Evolutionary conservation across 2,113 vertebrate species (phyloP).

Genomic region (Pygoscelis antarcticus): DNA sequence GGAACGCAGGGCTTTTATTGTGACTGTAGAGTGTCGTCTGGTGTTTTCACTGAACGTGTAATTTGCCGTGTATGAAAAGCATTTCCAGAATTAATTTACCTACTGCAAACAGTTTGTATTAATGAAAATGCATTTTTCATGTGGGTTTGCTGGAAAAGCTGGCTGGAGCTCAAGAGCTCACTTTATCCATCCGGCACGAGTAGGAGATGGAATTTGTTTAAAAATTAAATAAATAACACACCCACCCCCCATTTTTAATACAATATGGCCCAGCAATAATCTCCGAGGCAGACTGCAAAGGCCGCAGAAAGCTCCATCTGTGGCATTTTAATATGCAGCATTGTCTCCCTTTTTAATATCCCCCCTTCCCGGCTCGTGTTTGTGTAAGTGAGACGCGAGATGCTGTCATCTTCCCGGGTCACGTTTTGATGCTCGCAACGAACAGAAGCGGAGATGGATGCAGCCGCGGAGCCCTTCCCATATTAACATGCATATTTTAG

Average conservation of each 20-base stretch:
- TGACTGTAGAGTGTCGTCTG: neutral
- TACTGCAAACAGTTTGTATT: conserved; percentile 77
- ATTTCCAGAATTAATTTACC: conserved; percentile 77
- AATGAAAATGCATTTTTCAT: conserved; percentile 71
- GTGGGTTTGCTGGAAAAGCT: conserved; percentile 53
- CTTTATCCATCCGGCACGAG: conserved; percentile 67
- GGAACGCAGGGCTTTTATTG: neutral
- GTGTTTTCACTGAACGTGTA: conserved; percentile 12
- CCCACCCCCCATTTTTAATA: conserved; percentile 48
- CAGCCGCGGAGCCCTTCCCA: conserved; percentile 18
- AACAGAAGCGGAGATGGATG: conserved; percentile 45
- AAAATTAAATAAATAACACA: conserved; percentile 72
- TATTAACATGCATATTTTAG: conserved; percentile 65
- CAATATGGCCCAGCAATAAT: conserved; percentile 54
- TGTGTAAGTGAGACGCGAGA: conserved; percentile 15
- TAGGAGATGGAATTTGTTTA: conserved; percentile 62
- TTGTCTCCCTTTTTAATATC: conserved; percentile 48
- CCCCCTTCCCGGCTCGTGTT: conserved; percentile 9
- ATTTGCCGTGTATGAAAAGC: conserved; percentile 70
- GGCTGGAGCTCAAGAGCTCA: conserved; percentile 57
- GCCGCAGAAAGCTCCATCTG: conserved; percentile 46
- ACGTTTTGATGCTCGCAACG: conserved; percentile 28
- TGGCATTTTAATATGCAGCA: conserved; percentile 63
- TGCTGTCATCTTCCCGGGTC: conserved; percentile 56
- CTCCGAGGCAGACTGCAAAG: conserved; percentile 28